A percentile compares a stretch with the other conserved stretches of the same genome.
Conservation (phyloP, 2,888 invertebrate genomes). For the Drosophila phalerata region DNA sequence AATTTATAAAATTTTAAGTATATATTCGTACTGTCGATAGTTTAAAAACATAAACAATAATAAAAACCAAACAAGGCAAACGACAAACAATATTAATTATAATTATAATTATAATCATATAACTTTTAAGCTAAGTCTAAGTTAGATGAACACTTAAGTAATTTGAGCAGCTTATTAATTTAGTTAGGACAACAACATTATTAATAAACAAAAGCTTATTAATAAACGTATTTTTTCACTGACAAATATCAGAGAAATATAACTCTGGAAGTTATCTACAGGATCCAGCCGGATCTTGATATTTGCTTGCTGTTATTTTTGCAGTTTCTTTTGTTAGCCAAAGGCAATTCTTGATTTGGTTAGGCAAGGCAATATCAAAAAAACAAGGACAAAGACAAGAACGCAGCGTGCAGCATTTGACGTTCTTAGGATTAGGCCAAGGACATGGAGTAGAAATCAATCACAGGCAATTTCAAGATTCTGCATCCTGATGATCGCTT, state of each 20-base stretch:
- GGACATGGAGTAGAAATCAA: conserved; percentile 32
- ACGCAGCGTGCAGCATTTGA: conserved; percentile 48
- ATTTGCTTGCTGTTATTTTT: conserved; percentile 10
- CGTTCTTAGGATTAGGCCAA: conserved; percentile 27
- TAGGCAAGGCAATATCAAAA: conserved; percentile 1
- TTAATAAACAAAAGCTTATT: neutral
- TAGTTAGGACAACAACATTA: conserved; percentile 35
- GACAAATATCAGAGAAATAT: neutral
- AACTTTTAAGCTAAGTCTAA: conserved; percentile 20
- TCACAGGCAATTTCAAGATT: conserved; percentile 49
- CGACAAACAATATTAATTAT: conserved; percentile 26
- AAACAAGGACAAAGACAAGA: conserved; percentile 7
- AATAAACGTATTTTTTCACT: neutral
- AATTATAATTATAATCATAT: conserved; percentile 17
- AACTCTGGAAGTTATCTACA: neutral
- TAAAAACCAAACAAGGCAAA: conserved; percentile 39
- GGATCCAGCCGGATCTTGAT: conserved; percentile 18
- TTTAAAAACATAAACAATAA: conserved; percentile 37
- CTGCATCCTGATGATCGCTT: conserved; percentile 85
- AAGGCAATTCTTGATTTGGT: conserved; percentile 11
- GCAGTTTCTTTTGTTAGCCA: conserved; percentile 26
- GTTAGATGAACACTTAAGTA: conserved; percentile 58
- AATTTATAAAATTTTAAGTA: conserved; percentile 54
- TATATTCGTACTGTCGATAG: conserved; percentile 26
- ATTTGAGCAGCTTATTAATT: conserved; percentile 22